These are phyloP conservation scores for Aspidiotus destructor DNA, from an alignment of 2,888 invertebrate species.

Conservation along the genomic window DNA sequence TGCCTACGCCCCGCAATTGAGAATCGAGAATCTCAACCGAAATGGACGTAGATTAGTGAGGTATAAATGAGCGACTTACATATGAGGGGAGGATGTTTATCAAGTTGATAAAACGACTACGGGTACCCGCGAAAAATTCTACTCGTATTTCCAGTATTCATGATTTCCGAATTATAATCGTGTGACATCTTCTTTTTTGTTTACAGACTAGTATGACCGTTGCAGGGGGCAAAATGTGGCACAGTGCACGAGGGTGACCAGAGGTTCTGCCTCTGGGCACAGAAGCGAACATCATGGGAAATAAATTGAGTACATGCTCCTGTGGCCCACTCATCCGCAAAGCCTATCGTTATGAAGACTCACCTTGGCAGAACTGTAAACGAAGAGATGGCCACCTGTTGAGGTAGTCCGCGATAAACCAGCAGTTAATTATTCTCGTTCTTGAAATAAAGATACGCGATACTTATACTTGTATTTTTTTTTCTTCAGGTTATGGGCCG, in stretches of 20 bases:
- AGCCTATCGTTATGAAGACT: slow-evolving; percentile 91
- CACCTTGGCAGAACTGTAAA: slow-evolving; percentile 84
- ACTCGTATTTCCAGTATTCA: too few species aligned
- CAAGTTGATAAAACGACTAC: too few species aligned
- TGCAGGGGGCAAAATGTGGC: slow-evolving; percentile 23
- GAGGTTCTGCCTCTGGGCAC: slow-evolving; percentile 29
- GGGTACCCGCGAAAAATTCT: too few species aligned
- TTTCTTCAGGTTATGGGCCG: slow-evolving; percentile 82
- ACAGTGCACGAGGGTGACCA: slow-evolving; percentile 24
- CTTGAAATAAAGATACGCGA: too few species aligned
- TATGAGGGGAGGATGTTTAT: too few species aligned
- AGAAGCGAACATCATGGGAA: slow-evolving; percentile 60
- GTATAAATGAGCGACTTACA: too few species aligned
- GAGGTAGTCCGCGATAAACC: slow-evolving; percentile 50
- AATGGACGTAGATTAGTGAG: too few species aligned
- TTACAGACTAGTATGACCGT: slow-evolving; percentile 26
- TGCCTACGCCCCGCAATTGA: too few species aligned
- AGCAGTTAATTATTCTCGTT: slow-evolving; percentile 30
- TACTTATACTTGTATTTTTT: background rate
- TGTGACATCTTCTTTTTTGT: background rate
- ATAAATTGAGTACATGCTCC: slow-evolving; percentile 84
- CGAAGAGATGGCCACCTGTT: slow-evolving; percentile 72
- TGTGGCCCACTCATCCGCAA: slow-evolving; percentile 94
- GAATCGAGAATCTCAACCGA: too few species aligned
- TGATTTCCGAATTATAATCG: too few species aligned